Percentiles rank a stretch among this genome's conserved stretches.
Evolutionary conservation across 2,113 vertebrate species (phyloP).

Genomic region (Tragelaphus strepsiceros): DNA sequence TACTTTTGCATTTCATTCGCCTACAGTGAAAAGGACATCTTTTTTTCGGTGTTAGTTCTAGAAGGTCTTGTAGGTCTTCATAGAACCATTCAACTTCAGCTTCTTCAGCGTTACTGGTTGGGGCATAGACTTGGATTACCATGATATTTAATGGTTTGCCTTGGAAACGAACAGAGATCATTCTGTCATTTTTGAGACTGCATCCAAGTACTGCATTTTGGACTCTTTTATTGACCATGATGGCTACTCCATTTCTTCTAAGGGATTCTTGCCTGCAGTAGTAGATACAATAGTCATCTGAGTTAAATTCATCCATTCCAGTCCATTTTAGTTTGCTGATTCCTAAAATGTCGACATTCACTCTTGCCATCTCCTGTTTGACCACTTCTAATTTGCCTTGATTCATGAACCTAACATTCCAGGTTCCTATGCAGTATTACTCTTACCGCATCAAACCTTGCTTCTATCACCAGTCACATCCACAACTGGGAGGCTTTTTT

Average conservation of each 20-base stretch:
- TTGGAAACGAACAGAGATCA: not conserved
- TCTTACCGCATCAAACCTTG: fast-evolving
- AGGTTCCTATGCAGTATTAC: not conserved
- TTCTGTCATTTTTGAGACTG: not conserved
- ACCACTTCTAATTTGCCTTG: not conserved
- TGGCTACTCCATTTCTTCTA: not conserved
- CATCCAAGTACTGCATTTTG: not conserved
- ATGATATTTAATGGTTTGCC: not conserved
- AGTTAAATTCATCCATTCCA: not conserved
- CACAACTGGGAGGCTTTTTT: not conserved
- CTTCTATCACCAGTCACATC: not conserved
- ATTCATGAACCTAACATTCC: not conserved
- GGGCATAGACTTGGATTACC: not conserved
- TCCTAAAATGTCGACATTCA: not conserved
- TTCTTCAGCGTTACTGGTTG: not conserved
- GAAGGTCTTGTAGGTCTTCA: not conserved
- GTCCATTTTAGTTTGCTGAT: not conserved
- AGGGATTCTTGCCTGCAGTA: not conserved
- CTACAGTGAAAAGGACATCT: not conserved
- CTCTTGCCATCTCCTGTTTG: not conserved
- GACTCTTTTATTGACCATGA: not conserved
- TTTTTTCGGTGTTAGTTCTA: not conserved
- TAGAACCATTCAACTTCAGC: not conserved
- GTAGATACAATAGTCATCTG: not conserved
- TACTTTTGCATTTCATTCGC: not conserved